A percentile compares a stretch with the other conserved stretches of the same genome.
phyloP scores from a whole-genome alignment of 2,888 invertebrate genomes.

The Catotricha subobsoleta region DNA sequence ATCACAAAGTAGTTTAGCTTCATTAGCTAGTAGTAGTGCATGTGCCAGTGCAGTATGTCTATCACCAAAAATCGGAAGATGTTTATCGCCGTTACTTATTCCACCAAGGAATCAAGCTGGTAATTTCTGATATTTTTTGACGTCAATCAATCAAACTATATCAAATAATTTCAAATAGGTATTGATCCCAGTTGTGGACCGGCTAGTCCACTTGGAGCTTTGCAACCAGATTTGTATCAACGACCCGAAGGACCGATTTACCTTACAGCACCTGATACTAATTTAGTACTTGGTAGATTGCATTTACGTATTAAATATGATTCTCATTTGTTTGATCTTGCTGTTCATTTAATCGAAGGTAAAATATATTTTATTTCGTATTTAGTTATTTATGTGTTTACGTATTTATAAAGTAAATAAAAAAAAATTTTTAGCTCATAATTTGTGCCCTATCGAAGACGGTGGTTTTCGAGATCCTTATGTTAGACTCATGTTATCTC shows the following conservation, averaged over 20 bases:
- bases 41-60: conserved; percentile 18
- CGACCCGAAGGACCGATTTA: conserved; percentile 62
- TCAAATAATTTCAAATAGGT: conserved; percentile 11
- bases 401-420: neutral
- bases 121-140: neutral
- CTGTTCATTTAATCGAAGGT: conserved; percentile 87
- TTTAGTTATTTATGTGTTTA: too few species aligned
- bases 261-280: conserved; percentile 41
- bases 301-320: conserved; percentile 76
- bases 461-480: conserved; percentile 84
- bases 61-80: conserved; percentile 32
- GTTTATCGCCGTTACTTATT: conserved; percentile 60
- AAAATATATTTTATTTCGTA: too few species aligned
- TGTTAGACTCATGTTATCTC: conserved; percentile 58
- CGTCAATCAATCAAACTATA: too few species aligned
- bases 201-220: conserved; percentile 52
- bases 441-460: conserved; percentile 64
- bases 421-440: conserved; percentile 40
- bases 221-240: conserved; percentile 75
- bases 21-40: conserved; percentile 14
- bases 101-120: conserved; percentile 33
- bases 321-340: conserved; percentile 74
- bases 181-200: conserved; percentile 23
- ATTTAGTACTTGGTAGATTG: conserved; percentile 58
- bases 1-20: conserved; percentile 44